Base-by-base conservation (phyloP, 2,888 invertebrate genomes). In the Pachycephus smyrnensis region DNA sequence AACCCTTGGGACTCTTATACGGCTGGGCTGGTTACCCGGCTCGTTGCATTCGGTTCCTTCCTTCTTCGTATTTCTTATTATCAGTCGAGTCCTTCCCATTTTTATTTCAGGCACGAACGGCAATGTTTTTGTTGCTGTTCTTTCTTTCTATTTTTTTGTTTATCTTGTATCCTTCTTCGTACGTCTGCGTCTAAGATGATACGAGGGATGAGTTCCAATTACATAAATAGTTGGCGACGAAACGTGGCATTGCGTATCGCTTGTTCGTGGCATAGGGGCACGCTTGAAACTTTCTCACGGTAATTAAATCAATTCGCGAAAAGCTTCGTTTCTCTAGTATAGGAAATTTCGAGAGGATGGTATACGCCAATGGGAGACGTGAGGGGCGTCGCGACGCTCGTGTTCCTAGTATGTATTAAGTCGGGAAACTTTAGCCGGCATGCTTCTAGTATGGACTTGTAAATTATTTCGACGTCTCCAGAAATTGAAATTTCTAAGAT, bases 301-400 rank as follows among this genome's bases (percentile, higher is more conserved):
- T 71, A 87, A 87, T 87, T 87, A 87, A 87, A 88, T 88, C 83
- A 82, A 82, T 83, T 81, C 71, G 33, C 31, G 71, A 71, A 11
- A 71, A 12, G 71, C 33, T 32, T 71, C 55, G 55, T 55, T 55
- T 23, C 55, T 23, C 23, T 9, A 23, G 23, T 55, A 55, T 55
- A 55, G 55, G 23, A 55, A 23, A 55, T 23, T 0, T 55, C 2
- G 55, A 55, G 55, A 15, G 55, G 23, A 55, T 23, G 23, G 23
- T 55, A 9, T 55, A 55, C 23, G 55, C 9, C 0, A 23, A 23
- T 9, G 55, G 55, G 23, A 3, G 23, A 55, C 9, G 33, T 9
- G 12, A n/a, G 11, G 71, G 31, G 31, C 71, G 71, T 71, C 33
- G 31, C 71, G 71, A 9, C 33, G 32, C 82, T 82, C 79, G 80